A percentile compares a stretch with the other conserved stretches of the same genome.
These are phyloP conservation scores for Drosophila picticornis DNA, from an alignment of 2,888 invertebrate species.

Conservation along the genomic window DNA sequence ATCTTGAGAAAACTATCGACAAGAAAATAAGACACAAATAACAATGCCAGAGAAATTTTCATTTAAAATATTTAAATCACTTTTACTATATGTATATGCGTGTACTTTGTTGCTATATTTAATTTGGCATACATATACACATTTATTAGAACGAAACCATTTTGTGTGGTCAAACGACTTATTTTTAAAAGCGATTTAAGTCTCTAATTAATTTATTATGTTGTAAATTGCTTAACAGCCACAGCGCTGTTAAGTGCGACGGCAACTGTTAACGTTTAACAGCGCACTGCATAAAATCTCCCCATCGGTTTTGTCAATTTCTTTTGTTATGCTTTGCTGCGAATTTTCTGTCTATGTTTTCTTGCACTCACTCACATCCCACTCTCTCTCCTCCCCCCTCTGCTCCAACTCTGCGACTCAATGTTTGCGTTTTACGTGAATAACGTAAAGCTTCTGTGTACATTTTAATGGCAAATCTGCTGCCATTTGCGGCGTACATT, in stretches of 20 bases:
- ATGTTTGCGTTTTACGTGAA: conserved; percentile 31
- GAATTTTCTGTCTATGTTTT: conserved; percentile 66
- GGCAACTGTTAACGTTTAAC: conserved; percentile 42
- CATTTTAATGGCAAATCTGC: conserved; percentile 78
- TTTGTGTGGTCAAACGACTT: conserved; percentile 2
- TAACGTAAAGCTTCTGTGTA: conserved; percentile 63
- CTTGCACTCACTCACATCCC: conserved; percentile 30
- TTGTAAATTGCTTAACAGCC: conserved; percentile 28
- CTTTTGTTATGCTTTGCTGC: conserved; percentile 60
- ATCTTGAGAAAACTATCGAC: conserved; percentile 28
- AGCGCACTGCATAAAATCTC: conserved; percentile 29
- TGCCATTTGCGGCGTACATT: conserved; percentile 78
- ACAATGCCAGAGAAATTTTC: conserved; percentile 2
- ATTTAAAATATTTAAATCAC: neutral
- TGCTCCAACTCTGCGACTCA: neutral
- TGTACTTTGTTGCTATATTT: conserved; percentile 1
- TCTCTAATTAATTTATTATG: conserved; percentile 30
- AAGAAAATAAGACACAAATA: neutral
- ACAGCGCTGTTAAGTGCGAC: conserved; percentile 35
- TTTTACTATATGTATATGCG: neutral
- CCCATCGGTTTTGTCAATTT: conserved; percentile 50
- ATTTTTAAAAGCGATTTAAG: conserved; percentile 5
- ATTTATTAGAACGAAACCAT: neutral
- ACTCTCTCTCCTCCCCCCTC: conserved; percentile 1
- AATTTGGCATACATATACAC: neutral